Conservation (phyloP, 2,888 invertebrate genomes). For the Caenorhabditis sp. region DNA sequence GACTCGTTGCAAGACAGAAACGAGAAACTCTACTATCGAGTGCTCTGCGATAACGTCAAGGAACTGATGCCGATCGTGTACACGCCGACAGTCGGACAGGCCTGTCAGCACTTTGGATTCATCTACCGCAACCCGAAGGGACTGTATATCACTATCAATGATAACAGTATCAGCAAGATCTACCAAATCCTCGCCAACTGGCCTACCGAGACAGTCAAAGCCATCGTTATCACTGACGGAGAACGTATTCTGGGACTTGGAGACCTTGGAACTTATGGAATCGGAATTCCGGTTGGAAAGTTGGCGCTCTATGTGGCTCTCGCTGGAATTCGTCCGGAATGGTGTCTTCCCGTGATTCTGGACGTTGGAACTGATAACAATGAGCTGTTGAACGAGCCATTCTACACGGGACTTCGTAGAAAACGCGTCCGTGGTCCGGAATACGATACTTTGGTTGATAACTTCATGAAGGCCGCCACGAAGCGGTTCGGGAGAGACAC, state of each 20-base stretch:
- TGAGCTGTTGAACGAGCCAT: constrained; percentile 91
- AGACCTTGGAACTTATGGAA: constrained; percentile 91
- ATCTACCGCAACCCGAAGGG: constrained; percentile 92
- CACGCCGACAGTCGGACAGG: constrained; percentile 97
- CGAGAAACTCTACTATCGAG: constrained; percentile 95
- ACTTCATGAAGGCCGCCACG: constrained; percentile 89
- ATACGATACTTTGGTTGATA: constrained; percentile 96
- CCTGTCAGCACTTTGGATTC: constrained; percentile 97
- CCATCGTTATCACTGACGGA: constrained; percentile 95
- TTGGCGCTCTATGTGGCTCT: constrained; percentile 96
- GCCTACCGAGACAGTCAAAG: constrained; percentile 86
- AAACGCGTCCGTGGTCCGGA: constrained; percentile 90
- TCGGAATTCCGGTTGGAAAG: constrained; percentile 99
- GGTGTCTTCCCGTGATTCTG: constrained; percentile 94
- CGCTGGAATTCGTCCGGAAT: constrained; percentile 94
- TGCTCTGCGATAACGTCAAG: constrained; percentile 91
- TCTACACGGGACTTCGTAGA: constrained; percentile 95
- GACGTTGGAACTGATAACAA: constrained; percentile 86
- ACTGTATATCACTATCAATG: constrained; percentile 95
- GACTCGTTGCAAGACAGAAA: constrained; percentile 94
- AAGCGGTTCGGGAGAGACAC: constrained; percentile 85
- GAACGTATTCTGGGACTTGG: constrained; percentile 98
- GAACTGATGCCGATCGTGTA: constrained; percentile 98
- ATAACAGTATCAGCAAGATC: constrained; percentile 90
- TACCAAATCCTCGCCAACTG: constrained; percentile 95